These are phyloP conservation scores for Troides oblongomaculatus DNA, from an alignment of 2,888 invertebrate genomes.

Conservation along the genomic window DNA sequence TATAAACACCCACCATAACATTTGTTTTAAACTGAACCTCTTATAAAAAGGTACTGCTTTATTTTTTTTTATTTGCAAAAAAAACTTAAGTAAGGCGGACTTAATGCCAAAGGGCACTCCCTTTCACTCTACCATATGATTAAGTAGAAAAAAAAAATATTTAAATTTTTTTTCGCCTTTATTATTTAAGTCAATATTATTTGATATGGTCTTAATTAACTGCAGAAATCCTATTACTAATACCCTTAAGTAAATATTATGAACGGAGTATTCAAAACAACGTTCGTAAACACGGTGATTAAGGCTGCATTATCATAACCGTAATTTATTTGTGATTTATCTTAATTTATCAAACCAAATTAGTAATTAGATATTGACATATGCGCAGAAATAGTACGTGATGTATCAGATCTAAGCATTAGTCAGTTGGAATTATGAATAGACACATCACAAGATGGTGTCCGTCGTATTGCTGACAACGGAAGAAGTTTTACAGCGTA, in stretches of 20 bases:
- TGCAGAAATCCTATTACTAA: background rate
- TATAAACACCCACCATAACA: background rate
- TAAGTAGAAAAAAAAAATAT: too few species aligned
- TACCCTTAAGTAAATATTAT: conserved; percentile 22
- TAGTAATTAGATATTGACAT: conserved; percentile 34
- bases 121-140: too few species aligned
- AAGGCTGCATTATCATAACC: conserved; percentile 26
- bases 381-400: conserved; percentile 14
- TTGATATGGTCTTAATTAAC: conserved; percentile 5
- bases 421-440: conserved; percentile 29
- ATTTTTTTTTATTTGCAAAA: too few species aligned
- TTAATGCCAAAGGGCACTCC: too few species aligned
- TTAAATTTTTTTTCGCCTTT: background rate
- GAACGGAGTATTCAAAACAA: conserved; percentile 18
- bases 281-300: conserved; percentile 39
- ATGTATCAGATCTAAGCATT: conserved; percentile 25
- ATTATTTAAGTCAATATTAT: conserved; percentile 1
- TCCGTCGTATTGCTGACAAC: conserved; percentile 66
- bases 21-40: background rate
- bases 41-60: background rate
- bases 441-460: conserved; percentile 52
- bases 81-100: too few species aligned
- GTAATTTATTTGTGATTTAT: conserved; percentile 30
- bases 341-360: conserved; percentile 33
- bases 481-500: conserved; percentile 67